These are phyloP conservation scores for Hiodon tergisus DNA, from an alignment of 2,113 vertebrate species.

Conservation along the genomic window DNA sequence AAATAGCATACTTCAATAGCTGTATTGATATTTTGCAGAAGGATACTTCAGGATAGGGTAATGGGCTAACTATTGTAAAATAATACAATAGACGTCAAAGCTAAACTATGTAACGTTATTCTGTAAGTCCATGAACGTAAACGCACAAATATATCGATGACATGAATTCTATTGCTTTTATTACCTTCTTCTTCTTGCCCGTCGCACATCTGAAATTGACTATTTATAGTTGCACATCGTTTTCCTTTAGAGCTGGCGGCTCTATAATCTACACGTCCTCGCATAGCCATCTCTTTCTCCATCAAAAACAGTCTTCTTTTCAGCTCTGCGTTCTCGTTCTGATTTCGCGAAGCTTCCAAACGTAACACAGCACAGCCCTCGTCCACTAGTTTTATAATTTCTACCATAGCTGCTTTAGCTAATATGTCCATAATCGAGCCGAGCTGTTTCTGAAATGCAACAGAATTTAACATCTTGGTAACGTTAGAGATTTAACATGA, in stretches of 20 bases:
- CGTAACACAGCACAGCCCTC: not conserved
- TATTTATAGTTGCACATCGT: not conserved
- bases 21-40: not conserved
- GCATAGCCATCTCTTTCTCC: slow-evolving; percentile 8
- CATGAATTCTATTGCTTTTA: too few relatives aligned
- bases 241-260: not conserved
- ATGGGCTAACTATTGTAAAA: not conserved
- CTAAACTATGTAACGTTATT: too few relatives aligned
- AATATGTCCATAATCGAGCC: slow-evolving; percentile 21
- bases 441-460: slow-evolving; percentile 11
- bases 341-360: slow-evolving; percentile 7
- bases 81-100: not conserved
- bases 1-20: not conserved
- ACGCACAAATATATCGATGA: not conserved
- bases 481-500: not conserved
- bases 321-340: slow-evolving; percentile 4
- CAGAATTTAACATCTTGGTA: slow-evolving; percentile 3
- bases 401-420: slow-evolving; percentile 10
- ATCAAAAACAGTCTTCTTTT: not conserved
- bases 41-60: not conserved
- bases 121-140: too few relatives aligned
- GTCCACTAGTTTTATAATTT: slow-evolving; percentile 14
- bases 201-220: not conserved
- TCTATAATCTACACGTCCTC: not conserved
- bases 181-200: not conserved